phyloP scores from a whole-genome alignment of 1,140 invertebrate species.

The Tribolium castaneum region DNA sequence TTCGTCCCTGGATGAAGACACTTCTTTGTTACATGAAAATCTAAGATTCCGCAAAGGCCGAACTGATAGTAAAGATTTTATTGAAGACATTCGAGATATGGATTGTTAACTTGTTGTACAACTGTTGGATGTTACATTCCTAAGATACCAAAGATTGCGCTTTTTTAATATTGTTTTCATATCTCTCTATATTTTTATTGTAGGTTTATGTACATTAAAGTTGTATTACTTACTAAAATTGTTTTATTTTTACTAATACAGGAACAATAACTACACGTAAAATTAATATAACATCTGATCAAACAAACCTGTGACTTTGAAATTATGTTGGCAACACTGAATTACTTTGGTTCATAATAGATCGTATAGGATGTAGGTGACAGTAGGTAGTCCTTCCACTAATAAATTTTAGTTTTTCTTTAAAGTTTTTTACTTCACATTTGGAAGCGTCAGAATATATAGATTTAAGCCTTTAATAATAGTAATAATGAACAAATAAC shows the following conservation, averaged over 20 bases:
- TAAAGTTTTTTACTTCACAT: too few relatives aligned
- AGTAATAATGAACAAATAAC: too few relatives aligned
- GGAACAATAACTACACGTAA: too few relatives aligned
- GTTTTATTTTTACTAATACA: not conserved
- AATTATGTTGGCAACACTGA: too few relatives aligned
- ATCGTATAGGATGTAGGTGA: too few relatives aligned
- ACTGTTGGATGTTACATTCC: not conserved
- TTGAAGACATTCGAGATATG: slow-evolving; percentile 24
- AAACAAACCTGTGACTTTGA: too few relatives aligned
- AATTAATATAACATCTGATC: too few relatives aligned
- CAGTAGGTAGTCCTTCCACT: too few relatives aligned
- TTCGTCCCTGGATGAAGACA: slow-evolving; percentile 30
- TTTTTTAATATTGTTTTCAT: not conserved
- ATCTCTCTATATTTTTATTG: slow-evolving; percentile 4
- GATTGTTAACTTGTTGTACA: slow-evolving; percentile 2
- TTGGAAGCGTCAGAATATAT: too few relatives aligned
- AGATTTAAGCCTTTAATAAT: too few relatives aligned
- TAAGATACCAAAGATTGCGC: slow-evolving; percentile 32
- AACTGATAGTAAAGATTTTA: slow-evolving; percentile 10
- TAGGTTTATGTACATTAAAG: not conserved
- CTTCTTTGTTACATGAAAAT: slow-evolving; percentile 14
- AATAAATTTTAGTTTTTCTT: too few relatives aligned
- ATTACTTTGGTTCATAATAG: too few relatives aligned
- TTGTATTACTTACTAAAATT: not conserved
- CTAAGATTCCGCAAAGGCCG: slow-evolving; percentile 13